Base-by-base conservation (phyloP, 1,140 invertebrate genomes). In the Latrodectus geometricus region DNA sequence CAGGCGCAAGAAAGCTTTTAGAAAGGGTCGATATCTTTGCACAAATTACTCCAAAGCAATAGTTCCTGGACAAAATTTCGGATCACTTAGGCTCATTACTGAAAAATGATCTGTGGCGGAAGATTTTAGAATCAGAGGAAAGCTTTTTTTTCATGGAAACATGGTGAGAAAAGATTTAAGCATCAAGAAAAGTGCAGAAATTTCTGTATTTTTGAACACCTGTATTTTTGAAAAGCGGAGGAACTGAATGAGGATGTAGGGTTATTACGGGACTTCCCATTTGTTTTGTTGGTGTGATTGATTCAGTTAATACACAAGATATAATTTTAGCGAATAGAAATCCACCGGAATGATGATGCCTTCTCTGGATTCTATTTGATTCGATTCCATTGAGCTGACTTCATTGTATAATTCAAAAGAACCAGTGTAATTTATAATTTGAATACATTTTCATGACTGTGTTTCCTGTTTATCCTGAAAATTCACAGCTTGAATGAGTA, bases 41-140 rank as follows among this genome's bases (percentile, higher is more conserved):
- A 61, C 61, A 78, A 78, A 78, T 78, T 78, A 35, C 76, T 78
- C 49, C 50, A 20, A 8, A 78, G 61, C 68, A 69, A 69, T 69
- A n/a, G 12, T 69, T 21, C 76, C 17, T 17, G 11, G 54, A 61
- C 68, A 4, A 70, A 80, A 70, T 80, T 80, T 70, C 49, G 23
- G 78, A 80, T 80, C 78, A 70, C 66, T 80, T 70, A 70, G 20
- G 50, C 78, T 80, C 78, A 80, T 80, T 80, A 80, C 66, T 48
- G 49, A 61, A 21, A 70, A 80, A 80, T 54, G 78, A 80, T 70
- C 78, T 66, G 56, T 21, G 9, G 23, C 17, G 50, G 76, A 78
- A n/a, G 65, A 56, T 78, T 48, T 56, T 56, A 78, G 35, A 68
- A n/a, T 35, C 21, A 61, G 54, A 56, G 35, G 35, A 48, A 23